Percentiles rank a stretch among this genome's conserved stretches.
phyloP scores from a whole-genome alignment of 2,888 invertebrate genomes.

The Dorcus parallelipipedus region DNA sequence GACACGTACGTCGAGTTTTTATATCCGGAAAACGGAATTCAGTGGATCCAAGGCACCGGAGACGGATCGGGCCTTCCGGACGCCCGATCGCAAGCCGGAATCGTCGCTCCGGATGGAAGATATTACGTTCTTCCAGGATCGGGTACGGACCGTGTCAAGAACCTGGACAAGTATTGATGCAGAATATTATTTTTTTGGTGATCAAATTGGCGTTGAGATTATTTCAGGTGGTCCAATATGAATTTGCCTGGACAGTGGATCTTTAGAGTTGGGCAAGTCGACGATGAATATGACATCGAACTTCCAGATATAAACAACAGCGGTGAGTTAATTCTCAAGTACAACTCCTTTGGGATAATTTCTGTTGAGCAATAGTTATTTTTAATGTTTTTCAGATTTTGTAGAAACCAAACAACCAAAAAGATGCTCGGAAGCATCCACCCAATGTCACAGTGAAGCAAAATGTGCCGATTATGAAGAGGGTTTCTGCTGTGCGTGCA shows the following conservation, averaged over 20 bases:
- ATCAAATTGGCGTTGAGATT: slow-evolving; percentile 21
- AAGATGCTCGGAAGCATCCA: slow-evolving; percentile 58
- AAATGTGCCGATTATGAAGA: slow-evolving; percentile 75
- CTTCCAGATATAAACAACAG: slow-evolving; percentile 62
- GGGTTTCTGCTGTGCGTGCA: slow-evolving; percentile 90
- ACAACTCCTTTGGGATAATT: no score
- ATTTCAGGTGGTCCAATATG: slow-evolving; percentile 79
- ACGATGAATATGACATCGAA: slow-evolving; percentile 59
- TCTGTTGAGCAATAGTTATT: neutral
- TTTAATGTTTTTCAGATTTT: neutral
- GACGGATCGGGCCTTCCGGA: slow-evolving; percentile 78
- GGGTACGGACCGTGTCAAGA: slow-evolving; percentile 83
- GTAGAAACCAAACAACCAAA: slow-evolving; percentile 19
- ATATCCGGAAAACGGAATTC: slow-evolving; percentile 83
- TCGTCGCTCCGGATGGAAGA: slow-evolving; percentile 80
- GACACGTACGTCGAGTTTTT: slow-evolving; percentile 83
- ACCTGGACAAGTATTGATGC: slow-evolving; percentile 67
- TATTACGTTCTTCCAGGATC: slow-evolving; percentile 77
- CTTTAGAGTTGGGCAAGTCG: slow-evolving; percentile 75
- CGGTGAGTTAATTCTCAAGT: slow-evolving; percentile 21
- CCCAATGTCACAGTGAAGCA: slow-evolving; percentile 78
- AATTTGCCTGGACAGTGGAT: slow-evolving; percentile 83
- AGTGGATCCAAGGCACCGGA: slow-evolving; percentile 85
- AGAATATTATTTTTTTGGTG: neutral
- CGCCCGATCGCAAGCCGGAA: slow-evolving; percentile 90